Evolutionary conservation across 2,797 vertebrate genomes (phyloP).

Genomic region (Mareca strepera): DNA sequence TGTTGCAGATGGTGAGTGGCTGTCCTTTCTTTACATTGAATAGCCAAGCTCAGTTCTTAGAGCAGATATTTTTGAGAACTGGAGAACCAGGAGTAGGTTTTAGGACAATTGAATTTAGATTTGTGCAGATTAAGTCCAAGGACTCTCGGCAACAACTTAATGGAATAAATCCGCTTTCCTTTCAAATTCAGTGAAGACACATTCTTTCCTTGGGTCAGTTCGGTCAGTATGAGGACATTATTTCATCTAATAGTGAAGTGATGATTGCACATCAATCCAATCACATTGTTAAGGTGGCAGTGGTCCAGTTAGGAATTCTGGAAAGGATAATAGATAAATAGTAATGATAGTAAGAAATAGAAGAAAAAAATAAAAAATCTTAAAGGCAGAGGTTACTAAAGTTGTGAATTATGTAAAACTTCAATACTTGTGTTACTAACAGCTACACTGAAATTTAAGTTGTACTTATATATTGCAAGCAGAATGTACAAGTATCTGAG

Average conservation of each 20-base stretch:
- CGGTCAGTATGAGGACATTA: neutral
- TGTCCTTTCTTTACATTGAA: neutral
- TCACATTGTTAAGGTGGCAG: neutral
- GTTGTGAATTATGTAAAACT: neutral
- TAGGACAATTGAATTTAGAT: neutral
- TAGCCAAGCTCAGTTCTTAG: neutral
- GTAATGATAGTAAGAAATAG: neutral
- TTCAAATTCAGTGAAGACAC: neutral
- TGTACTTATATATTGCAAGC: neutral
- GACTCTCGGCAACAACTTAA: neutral
- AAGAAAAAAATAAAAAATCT: neutral
- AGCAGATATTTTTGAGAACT: neutral
- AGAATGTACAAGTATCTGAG: neutral
- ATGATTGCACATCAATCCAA: neutral
- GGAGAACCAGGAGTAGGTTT: neutral
- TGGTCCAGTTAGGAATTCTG: constrained; percentile 4
- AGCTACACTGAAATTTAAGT: neutral
- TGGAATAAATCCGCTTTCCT: neutral
- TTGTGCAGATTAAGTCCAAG: neutral
- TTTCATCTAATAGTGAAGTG: neutral
- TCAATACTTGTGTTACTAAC: neutral
- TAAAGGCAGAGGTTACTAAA: neutral
- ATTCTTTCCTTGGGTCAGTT: neutral
- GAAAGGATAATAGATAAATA: neutral
- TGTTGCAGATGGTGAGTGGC: neutral